These are phyloP conservation scores for Pterostichus niger DNA, from an alignment of 2,888 invertebrate genomes.

Conservation along the genomic window DNA sequence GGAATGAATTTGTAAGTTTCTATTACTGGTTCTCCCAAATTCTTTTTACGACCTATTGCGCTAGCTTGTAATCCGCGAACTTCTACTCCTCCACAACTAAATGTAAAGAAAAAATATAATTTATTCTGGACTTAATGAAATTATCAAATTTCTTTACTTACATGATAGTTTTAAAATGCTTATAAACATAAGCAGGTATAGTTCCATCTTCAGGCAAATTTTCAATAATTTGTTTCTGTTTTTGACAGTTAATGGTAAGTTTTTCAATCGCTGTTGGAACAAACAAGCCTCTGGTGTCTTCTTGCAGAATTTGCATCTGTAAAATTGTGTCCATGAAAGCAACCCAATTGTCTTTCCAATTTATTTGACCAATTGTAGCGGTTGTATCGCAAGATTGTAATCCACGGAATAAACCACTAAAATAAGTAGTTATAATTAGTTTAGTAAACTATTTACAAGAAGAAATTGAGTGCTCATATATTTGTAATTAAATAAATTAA, in stretches of 20 bases:
- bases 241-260: conserved; percentile 83
- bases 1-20: conserved; percentile 88
- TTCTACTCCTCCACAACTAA: conserved; percentile 84
- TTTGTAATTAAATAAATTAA: neutral
- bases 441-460: too few relatives aligned
- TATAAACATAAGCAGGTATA: conserved; percentile 73
- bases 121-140: neutral
- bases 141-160: too few relatives aligned
- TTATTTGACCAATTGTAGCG: conserved; percentile 78
- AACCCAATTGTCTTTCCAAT: conserved; percentile 92
- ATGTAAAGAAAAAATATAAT: conserved; percentile 4
- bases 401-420: conserved; percentile 71
- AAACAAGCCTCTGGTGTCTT: conserved; percentile 84
- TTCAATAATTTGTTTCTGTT: conserved; percentile 80
- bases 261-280: conserved; percentile 88
- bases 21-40: conserved; percentile 86
- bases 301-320: conserved; percentile 87
- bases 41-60: conserved; percentile 84
- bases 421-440: neutral
- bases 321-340: conserved; percentile 93
- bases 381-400: conserved; percentile 68
- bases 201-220: conserved; percentile 73
- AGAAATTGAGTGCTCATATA: too few relatives aligned
- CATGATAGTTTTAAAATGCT: conserved; percentile 68
- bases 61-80: conserved; percentile 88